Evolutionary conservation across 1,140 invertebrate species (phyloP), one percentile per base, ranked within the genome.

Genomic region (Aphaenogaster rudis): DNA sequence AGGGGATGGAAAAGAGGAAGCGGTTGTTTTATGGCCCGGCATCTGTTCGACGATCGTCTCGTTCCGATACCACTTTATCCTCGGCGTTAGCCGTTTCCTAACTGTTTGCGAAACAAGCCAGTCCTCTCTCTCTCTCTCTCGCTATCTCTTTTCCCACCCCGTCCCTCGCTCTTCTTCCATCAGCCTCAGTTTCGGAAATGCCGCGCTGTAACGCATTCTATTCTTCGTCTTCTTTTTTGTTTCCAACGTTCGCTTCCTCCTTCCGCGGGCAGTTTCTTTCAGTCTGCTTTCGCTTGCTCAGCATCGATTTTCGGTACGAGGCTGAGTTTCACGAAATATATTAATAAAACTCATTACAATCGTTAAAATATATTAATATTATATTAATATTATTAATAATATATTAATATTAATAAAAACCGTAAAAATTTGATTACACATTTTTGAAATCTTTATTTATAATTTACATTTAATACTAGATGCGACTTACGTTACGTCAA

Each of bases 11-110:
- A 93, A 94, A 92, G 91, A 93, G 94, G 94, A 94, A 95, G 93
- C 89, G 93, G 92, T 95, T 95, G 95, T 95, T 95, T 95, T 95
- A 95, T 95, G 93, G 93, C 93, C 92, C 92, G 92, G 94, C 95
- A 95, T 95, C 95, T 95, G 95, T 95, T 95, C 95, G 95, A 95
- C 95, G 95, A 95, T 95, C 95, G 95, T 95, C 94, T 95, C 95
- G 94, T 95, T 95, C 95, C 95, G 95, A 95, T 95, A 95, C 95
- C 94, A 95, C 95, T 95, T 95, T 95, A 95, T 95, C 94, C 94
- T 95, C 91, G 88, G 94, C 94, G 94, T 95, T 95, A 95, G 94
- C 94, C 89, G 90, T 94, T 95, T 95, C 95, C 94, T 94, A 95
- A 95, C 95, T 95, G 94, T 95, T 95, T 95, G 94, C 94, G 95